A percentile compares a stretch with the other conserved stretches of the same genome.
phyloP scores from a whole-genome alignment of 2,113 vertebrate genomes.

The Mirza zaza region DNA sequence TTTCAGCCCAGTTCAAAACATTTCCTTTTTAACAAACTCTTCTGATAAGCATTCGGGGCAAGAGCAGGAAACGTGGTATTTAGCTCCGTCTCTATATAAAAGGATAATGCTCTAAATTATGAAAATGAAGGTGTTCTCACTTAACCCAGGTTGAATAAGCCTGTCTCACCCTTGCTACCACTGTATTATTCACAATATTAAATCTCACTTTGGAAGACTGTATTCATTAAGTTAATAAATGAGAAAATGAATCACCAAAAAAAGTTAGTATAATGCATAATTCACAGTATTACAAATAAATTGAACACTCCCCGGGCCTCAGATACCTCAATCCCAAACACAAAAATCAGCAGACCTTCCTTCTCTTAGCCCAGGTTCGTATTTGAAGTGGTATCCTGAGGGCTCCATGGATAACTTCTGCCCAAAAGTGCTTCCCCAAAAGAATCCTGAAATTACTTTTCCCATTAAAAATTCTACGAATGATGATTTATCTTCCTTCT shows the following conservation, averaged over 20 bases:
- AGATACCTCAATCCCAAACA: not conserved
- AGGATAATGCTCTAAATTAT: not conserved
- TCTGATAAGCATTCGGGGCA: not conserved
- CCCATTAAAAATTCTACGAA: not conserved
- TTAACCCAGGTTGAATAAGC: not conserved
- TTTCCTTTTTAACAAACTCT: slow-evolving; percentile 14
- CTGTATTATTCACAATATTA: not conserved
- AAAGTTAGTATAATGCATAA: not conserved
- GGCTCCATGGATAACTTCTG: not conserved
- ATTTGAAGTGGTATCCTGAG: not conserved
- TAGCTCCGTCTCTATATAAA: not conserved
- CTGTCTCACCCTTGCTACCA: not conserved
- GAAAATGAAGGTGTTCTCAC: not conserved
- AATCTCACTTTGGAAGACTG: slow-evolving; percentile 18
- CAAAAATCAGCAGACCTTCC: not conserved
- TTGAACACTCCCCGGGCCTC: not conserved
- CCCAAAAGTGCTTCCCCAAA: not conserved
- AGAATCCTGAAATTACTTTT: slow-evolving; percentile 40
- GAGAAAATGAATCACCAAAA: slow-evolving; percentile 8
- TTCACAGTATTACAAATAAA: not conserved
- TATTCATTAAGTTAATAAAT: slow-evolving; percentile 42
- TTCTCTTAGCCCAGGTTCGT: not conserved
- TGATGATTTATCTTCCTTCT: not conserved
- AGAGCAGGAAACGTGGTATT: not conserved
- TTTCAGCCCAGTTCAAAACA: not conserved